A percentile compares a stretch with the other conserved stretches of the same genome.
These are phyloP conservation scores for Sciurus carolinensis DNA, from an alignment of 2,797 vertebrate genomes.

Conservation along the genomic window DNA sequence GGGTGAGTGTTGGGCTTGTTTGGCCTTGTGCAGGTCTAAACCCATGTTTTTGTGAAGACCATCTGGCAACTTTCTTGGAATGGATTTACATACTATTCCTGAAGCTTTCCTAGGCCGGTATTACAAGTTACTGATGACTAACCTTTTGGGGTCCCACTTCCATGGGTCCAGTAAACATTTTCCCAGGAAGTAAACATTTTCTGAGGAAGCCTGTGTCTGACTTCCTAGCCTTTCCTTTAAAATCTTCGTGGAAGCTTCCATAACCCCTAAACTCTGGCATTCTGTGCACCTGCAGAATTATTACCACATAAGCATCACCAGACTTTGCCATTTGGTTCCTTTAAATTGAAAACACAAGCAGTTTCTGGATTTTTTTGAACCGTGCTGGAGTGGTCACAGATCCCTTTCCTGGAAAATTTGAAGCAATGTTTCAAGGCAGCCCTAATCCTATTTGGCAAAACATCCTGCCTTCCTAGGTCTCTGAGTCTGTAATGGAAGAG, in stretches of 20 bases:
- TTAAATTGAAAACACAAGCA: neutral
- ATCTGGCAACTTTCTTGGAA: neutral
- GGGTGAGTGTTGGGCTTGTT: too few relatives aligned
- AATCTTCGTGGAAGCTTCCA: neutral
- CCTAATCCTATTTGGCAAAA: neutral
- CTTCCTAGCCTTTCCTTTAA: neutral
- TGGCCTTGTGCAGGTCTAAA: too few relatives aligned
- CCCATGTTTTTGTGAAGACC: neutral
- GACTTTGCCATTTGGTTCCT: neutral
- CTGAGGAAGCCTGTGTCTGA: neutral
- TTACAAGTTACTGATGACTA: rapidly evolving
- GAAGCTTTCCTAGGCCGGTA: too few relatives aligned
- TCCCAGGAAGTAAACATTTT: neutral
- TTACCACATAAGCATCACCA: neutral
- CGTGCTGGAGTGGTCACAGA: neutral
- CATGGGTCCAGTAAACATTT: too few relatives aligned
- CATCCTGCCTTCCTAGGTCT: neutral
- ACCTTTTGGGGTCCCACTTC: rapidly evolving
- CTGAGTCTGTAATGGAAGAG: neutral
- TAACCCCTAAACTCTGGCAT: neutral
- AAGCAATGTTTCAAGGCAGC: neutral
- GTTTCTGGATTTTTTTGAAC: too few relatives aligned
- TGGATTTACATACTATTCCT: too few relatives aligned
- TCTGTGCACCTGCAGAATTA: neutral
- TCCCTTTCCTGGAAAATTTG: neutral